Evolutionary conservation across 2,888 invertebrate genomes (phyloP), one percentile per base, ranked within the genome.

Genomic region (Carterocephalus palaemon): DNA sequence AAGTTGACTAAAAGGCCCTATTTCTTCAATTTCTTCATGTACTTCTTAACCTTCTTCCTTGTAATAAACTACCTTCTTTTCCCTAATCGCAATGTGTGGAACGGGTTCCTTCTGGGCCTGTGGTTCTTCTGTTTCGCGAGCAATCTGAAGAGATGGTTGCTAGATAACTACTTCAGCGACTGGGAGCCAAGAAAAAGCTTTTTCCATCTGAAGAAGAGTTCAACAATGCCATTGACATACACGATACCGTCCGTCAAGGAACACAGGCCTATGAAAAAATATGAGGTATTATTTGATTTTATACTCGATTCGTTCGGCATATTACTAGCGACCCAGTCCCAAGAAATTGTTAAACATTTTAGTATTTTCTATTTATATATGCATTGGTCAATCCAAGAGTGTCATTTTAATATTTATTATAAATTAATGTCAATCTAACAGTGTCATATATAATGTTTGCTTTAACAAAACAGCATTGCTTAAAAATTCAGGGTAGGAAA

Each of bases 161-260:
- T 82, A 46, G 81, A 80, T 32, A 83, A 66, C 24, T 83, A 77
- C 56, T 84, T 84, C 37, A 71, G 72, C 56, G 80, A 83, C 3
- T 59, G 57, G 47, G 82, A 82, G 9, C 64, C 70, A 4, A 59
- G 56, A 22, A 70, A 57, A 22, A 51, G 53, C 1, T 63, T 65
- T 13, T 61, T 78, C 9, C 74, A 71, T 42, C 39, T 77, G 37
- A 78, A 75, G 38, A 60, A 69, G 1, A 73, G 59, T 37, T 68
- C 57, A 49, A 47, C 59, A 3, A 47, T 60, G 36, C 74, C 76
- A 0, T 29, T 60, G 7, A 62, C 82, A 0, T 76, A 91, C 45
- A 89, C 90, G 51, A 89, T 92, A 62, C 90, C 90, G 1, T 89
- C 90, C 1, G 89, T 88, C 8, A 89, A 90, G 56, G 92, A 92